Evolutionary conservation across 2,888 invertebrate species (phyloP).

Genomic region (Heliconius sara): DNA sequence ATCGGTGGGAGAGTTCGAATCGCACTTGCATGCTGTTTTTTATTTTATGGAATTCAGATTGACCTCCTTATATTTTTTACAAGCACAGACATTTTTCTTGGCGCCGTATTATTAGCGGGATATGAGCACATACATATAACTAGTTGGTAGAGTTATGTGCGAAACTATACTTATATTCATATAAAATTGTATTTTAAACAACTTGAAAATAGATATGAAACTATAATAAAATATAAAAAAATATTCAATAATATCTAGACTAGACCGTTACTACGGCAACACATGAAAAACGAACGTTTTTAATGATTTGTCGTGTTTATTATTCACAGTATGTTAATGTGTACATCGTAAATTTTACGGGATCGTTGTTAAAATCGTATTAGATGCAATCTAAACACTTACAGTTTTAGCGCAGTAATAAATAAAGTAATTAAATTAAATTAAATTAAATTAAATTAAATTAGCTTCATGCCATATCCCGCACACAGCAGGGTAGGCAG

Average conservation of each 20-base stretch:
- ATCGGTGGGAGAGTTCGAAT: too few relatives aligned
- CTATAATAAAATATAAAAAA: constrained; percentile 17
- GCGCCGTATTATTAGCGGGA: background rate
- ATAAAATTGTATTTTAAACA: background rate
- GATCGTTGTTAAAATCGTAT: constrained; percentile 44
- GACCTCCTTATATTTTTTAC: background rate
- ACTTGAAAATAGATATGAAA: background rate
- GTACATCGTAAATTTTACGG: constrained; percentile 47
- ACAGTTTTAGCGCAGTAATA: constrained; percentile 36
- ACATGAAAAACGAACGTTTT: constrained; percentile 36
- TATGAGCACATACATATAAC: background rate
- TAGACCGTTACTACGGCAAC: constrained; percentile 26
- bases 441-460: background rate
- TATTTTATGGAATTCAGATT: too few relatives aligned
- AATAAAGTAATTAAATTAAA: constrained; percentile 22
- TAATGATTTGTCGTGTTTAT: constrained; percentile 34
- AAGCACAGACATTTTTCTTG: background rate
- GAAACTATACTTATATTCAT: constrained; percentile 11
- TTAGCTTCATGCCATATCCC: too few relatives aligned
- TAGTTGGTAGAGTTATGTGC: background rate
- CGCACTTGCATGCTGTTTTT: too few relatives aligned
- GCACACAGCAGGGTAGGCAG: too few relatives aligned
- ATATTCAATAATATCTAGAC: constrained; percentile 5
- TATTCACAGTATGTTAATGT: constrained; percentile 33
- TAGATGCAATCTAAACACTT: constrained; percentile 38